A percentile compares a stretch with the other conserved stretches of the same genome.
Conservation (phyloP, 2,888 invertebrate genomes). For the Physocephala rufipes region DNA sequence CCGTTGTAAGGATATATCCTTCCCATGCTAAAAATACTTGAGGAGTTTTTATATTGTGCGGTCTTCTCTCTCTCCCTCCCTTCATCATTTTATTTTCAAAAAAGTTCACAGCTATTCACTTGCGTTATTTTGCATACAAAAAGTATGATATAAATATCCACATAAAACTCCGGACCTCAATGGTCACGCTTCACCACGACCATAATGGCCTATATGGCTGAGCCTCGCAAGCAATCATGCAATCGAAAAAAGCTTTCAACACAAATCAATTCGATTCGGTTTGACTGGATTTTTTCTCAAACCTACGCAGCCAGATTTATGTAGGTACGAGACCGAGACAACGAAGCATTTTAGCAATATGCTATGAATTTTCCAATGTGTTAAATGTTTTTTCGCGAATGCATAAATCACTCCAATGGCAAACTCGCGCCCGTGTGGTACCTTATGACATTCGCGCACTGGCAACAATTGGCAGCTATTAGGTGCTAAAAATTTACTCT, state of each 20-base stretch:
- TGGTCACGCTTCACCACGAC: too few relatives aligned
- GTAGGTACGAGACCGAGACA: slow-evolving; percentile 60
- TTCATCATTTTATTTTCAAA: not conserved
- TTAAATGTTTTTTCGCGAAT: slow-evolving; percentile 56
- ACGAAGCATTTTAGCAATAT: slow-evolving; percentile 46
- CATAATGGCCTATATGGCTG: not conserved
- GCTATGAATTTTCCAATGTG: slow-evolving; percentile 39
- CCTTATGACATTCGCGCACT: too few relatives aligned
- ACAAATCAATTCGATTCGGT: slow-evolving; percentile 35
- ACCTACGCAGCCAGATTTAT: slow-evolving; percentile 56
- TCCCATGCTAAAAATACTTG: too few relatives aligned
- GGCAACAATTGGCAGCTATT: slow-evolving; percentile 45
- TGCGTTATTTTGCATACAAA: slow-evolving; percentile 12
- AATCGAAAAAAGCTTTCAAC: slow-evolving; percentile 30
- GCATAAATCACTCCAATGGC: slow-evolving; percentile 58
- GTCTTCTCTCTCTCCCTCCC: not conserved
- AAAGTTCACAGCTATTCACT: not conserved
- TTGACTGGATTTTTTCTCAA: slow-evolving; percentile 26
- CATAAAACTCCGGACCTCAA: too few relatives aligned
- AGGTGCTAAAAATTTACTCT: slow-evolving; percentile 58
- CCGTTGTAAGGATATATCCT: too few relatives aligned
- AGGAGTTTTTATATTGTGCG: too few relatives aligned
- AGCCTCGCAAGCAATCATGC: not conserved
- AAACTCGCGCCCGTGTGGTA: slow-evolving; percentile 49
- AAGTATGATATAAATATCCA: too few relatives aligned